Evolutionary conservation across 2,113 vertebrate species (phyloP), one percentile per base, ranked within the genome.

Genomic region (Perca flavescens): DNA sequence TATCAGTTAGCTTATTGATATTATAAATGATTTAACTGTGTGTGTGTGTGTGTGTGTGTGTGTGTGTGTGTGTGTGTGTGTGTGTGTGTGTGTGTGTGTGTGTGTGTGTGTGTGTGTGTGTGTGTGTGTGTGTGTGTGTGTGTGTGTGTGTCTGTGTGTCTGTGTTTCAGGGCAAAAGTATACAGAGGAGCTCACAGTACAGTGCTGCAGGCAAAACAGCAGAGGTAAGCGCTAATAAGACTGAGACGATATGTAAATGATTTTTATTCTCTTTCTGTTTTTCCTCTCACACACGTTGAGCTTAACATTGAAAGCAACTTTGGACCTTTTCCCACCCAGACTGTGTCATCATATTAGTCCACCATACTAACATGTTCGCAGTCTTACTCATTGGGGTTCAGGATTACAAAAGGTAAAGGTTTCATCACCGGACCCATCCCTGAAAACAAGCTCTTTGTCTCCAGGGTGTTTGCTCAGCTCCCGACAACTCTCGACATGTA

Each of bases 121-220:
- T 40, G 36, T 82, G 6, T 82, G 65, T 86, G 17, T 83, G 40
- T 89, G 49, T 52, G 54, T 57, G 22, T 57, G 54, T 36, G 17
- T 78, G 70, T 50, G 57, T 83, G 2, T 84, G 22, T 57, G 54
- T 36, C 10, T 78, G 70, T 50, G 57, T 83, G 2, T 84, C 63
- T 85, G 19, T 80, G 31, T 90, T 91, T 82, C 79, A 95, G 94
- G 80, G 74, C 28, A 92, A 73, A 87, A 64, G 40, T 10, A 8
- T 60, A 16, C 85, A 87, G 78, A 93, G 21, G 56, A 65, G 40
- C 0, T 56, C 15, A 21, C 79, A 80, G 54, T 79, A 79, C 0
- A 71, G 11, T 56, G 79, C 78, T 49, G 49, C 10, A 49, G 75
- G 47, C 43, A 77, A 57, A 54, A 10, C 68, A 40, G 75, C 68